phyloP scores from a whole-genome alignment of 2,797 vertebrate species.

The Carapus acus region DNA sequence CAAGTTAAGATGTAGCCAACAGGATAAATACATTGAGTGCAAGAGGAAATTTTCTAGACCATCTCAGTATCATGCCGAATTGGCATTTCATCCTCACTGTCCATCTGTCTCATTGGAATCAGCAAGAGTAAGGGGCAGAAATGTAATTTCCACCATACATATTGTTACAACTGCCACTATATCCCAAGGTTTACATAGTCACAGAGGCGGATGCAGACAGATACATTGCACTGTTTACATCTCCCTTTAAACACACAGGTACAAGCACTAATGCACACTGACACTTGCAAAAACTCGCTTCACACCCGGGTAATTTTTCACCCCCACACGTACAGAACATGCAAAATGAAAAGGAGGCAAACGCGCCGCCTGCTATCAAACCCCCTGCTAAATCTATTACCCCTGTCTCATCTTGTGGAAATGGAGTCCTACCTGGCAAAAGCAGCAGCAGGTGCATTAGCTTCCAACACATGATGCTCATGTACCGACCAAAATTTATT shows the following conservation, averaged over 20 bases:
- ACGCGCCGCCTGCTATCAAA: slow-evolving; percentile 33
- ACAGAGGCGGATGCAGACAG: slow-evolving; percentile 50
- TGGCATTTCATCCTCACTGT: slow-evolving; percentile 32
- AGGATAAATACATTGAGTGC: slow-evolving; percentile 32
- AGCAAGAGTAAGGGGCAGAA: slow-evolving; percentile 52
- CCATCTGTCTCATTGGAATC: slow-evolving; percentile 35
- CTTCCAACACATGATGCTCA: slow-evolving; percentile 35
- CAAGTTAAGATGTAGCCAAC: slow-evolving; percentile 17
- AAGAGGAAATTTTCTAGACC: slow-evolving; percentile 36
- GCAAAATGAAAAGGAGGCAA: slow-evolving; percentile 39
- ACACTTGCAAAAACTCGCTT: slow-evolving; percentile 20
- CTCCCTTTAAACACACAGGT: slow-evolving; percentile 7
- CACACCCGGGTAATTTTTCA: neutral
- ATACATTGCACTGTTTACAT: slow-evolving; percentile 65
- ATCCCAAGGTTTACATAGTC: slow-evolving; percentile 66
- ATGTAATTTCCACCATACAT: slow-evolving; percentile 65
- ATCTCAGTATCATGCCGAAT: slow-evolving; percentile 50
- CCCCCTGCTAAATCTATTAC: slow-evolving; percentile 67
- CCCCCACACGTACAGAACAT: slow-evolving; percentile 23
- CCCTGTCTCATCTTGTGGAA: slow-evolving; percentile 61
- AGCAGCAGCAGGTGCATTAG: slow-evolving; percentile 47
- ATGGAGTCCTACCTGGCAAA: slow-evolving; percentile 61
- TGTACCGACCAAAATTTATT: slow-evolving; percentile 38
- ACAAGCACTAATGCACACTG: slow-evolving; percentile 17
- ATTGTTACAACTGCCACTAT: slow-evolving; percentile 64